Evolutionary conservation across 2,797 vertebrate species (phyloP).

Genomic region (Tenualosa thibaudeaui): DNA sequence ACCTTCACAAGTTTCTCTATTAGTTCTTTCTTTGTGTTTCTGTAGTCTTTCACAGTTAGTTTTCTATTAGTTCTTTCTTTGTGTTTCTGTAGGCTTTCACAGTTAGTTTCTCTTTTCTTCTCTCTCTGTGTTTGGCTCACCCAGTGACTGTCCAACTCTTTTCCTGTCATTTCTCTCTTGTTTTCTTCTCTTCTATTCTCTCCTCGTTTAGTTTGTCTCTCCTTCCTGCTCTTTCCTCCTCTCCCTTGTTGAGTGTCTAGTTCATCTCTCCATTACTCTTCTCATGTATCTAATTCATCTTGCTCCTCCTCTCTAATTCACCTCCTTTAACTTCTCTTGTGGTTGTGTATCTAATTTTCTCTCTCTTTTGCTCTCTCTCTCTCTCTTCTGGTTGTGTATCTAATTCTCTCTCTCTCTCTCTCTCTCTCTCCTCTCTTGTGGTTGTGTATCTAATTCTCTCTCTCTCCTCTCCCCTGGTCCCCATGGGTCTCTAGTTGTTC

Average conservation of each 20-base stretch:
- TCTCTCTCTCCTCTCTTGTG: neutral
- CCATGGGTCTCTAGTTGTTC: slow-evolving; percentile 6
- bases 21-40: neutral
- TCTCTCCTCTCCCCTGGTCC: neutral
- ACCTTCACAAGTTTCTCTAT: too few species aligned
- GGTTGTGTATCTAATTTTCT: too few species aligned
- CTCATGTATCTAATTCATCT: neutral
- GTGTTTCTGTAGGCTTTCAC: too few species aligned
- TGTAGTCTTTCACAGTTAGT: neutral
- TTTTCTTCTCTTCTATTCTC: too few species aligned
- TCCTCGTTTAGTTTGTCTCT: neutral
- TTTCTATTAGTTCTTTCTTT: neutral
- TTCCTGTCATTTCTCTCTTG: too few species aligned
- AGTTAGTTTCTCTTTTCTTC: neutral
- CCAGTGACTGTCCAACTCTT: neutral
- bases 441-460: too few species aligned
- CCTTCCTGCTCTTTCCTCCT: neutral
- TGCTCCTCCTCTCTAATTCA: neutral
- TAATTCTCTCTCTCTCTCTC: too few species aligned
- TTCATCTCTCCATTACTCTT: neutral
- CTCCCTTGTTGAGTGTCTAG: too few species aligned
- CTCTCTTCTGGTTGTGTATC: too few species aligned
- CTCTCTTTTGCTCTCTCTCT: too few species aligned
- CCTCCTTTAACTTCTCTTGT: neutral
- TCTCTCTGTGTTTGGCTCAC: neutral